Conservation (phyloP, 2,888 invertebrate genomes). For the Euzetes globulus region DNA sequence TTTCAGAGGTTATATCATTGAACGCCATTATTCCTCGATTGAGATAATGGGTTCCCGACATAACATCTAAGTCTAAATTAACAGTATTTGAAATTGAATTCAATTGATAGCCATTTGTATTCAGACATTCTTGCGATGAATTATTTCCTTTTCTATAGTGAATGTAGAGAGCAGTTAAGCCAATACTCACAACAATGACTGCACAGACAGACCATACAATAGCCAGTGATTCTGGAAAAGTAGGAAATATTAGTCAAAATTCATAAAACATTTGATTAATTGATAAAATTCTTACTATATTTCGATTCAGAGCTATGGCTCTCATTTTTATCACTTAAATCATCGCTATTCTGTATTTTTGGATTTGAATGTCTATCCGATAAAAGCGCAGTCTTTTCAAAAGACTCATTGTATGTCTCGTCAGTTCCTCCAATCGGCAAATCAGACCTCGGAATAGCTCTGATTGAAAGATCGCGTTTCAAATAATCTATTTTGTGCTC, state of each 20-base stretch:
- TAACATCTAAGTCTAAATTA: not conserved
- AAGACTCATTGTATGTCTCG: no score
- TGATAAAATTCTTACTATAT: no score
- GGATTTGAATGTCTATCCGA: no score
- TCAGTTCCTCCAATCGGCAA: no score
- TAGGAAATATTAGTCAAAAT: not conserved
- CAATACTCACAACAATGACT: not conserved
- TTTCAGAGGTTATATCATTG: not conserved
- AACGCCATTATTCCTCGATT: slow-evolving; percentile 7
- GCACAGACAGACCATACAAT: not conserved
- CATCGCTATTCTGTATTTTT: not conserved
- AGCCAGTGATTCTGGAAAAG: slow-evolving; percentile 5
- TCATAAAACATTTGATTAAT: no score
- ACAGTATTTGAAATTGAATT: not conserved
- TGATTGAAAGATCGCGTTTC: not conserved
- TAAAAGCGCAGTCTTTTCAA: no score
- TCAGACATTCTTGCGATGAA: not conserved
- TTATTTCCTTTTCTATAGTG: not conserved
- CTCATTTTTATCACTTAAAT: not conserved
- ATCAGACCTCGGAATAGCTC: not conserved
- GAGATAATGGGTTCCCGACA: not conserved
- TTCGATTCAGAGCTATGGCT: no score
- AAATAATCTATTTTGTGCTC: not conserved
- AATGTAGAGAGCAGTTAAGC: not conserved
- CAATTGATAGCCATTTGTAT: not conserved